These are phyloP conservation scores for Gasteruption jaculator DNA, from an alignment of 2,888 invertebrate genomes.

Conservation along the genomic window DNA sequence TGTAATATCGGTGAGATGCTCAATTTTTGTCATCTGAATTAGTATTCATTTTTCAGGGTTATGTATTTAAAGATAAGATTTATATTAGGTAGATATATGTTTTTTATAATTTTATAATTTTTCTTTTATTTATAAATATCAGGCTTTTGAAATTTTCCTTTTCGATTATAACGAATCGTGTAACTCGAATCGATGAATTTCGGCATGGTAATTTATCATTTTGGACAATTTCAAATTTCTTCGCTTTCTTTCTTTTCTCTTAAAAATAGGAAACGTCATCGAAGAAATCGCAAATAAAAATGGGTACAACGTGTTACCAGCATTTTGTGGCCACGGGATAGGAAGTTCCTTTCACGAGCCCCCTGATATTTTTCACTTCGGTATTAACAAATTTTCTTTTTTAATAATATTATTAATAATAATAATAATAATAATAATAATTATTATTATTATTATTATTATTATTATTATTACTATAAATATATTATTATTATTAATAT, in stretches of 20 bases:
- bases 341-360: slow-evolving; percentile 89
- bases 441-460: not conserved
- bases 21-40: not conserved
- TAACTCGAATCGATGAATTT: too few species aligned
- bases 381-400: slow-evolving; percentile 52
- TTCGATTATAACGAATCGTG: too few species aligned
- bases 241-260: too few species aligned
- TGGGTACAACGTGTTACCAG: slow-evolving; percentile 68
- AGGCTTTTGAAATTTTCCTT: not conserved
- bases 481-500: slow-evolving; percentile 7
- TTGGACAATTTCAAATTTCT: too few species aligned
- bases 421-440: not conserved
- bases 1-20: slow-evolving; percentile 53
- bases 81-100: slow-evolving; percentile 3
- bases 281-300: slow-evolving; percentile 61
- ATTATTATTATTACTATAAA: slow-evolving; percentile 3
- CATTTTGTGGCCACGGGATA: slow-evolving; percentile 89
- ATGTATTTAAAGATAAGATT: too few species aligned
- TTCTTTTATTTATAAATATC: not conserved
- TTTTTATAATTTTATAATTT: slow-evolving; percentile 3
- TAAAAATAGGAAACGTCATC: slow-evolving; percentile 58
- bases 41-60: too few species aligned
- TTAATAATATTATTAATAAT: slow-evolving; percentile 2
- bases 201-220: too few species aligned
- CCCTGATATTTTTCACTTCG: slow-evolving; percentile 82